These are phyloP conservation scores for Gadopsis marmoratus DNA, from an alignment of 2,797 vertebrate species.

Conservation along the genomic window DNA sequence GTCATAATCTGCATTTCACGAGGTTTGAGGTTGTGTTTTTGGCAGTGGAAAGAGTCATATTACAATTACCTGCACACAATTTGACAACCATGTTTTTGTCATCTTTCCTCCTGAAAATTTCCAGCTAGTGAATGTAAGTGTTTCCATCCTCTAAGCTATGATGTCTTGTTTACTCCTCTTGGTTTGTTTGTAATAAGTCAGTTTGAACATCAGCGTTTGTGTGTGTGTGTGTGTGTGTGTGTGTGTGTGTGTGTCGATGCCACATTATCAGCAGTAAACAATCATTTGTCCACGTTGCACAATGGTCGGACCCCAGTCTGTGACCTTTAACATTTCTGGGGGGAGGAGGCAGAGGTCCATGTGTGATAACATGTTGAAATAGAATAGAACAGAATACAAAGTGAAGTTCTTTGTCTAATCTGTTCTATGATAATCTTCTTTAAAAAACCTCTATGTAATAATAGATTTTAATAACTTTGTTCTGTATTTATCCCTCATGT, in stretches of 20 bases:
- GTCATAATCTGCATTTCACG: too few species aligned
- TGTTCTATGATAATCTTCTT: background rate
- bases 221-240: background rate
- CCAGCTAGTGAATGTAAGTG: too few species aligned
- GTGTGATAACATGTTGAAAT: background rate
- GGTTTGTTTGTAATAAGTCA: background rate
- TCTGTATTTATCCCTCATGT: background rate
- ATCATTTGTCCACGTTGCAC: constrained; percentile 22
- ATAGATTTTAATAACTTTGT: background rate
- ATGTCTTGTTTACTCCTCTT: background rate
- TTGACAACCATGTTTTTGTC: too few species aligned
- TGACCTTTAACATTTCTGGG: constrained; percentile 56
- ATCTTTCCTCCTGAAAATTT: too few species aligned
- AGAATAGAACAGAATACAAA: background rate
- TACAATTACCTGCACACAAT: too few species aligned
- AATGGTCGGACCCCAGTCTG: constrained; percentile 11
- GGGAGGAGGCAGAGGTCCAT: background rate
- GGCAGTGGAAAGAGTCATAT: too few species aligned
- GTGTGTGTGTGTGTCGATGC: background rate
- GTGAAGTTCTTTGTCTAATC: background rate
- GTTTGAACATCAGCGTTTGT: background rate
- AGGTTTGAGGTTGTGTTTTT: too few species aligned
- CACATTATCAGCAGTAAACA: constrained; percentile 25
- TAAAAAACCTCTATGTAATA: background rate
- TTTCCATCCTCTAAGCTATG: background rate